Evolutionary conservation across 2,888 invertebrate species (phyloP).

Genomic region (Agrilus biguttatus): DNA sequence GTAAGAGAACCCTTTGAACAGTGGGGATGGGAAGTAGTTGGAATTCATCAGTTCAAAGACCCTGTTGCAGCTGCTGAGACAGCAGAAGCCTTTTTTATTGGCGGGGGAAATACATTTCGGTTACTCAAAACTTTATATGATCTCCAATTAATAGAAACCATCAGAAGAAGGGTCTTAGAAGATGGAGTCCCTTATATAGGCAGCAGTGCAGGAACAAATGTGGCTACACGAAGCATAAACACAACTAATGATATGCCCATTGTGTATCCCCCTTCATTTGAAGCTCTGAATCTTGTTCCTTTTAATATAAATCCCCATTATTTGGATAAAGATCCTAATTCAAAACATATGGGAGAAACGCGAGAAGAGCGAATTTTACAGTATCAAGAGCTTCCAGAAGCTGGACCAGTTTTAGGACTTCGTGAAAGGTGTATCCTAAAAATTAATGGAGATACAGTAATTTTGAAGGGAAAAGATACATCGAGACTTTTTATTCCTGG

Average conservation of each 20-base stretch:
- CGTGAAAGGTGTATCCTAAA: conserved; percentile 55
- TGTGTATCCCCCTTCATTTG: conserved; percentile 57
- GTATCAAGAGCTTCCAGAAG: conserved; percentile 45
- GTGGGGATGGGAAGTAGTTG: conserved; percentile 52
- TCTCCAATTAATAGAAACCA: conserved; percentile 44
- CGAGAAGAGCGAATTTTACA: conserved; percentile 58
- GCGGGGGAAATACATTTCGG: conserved; percentile 71
- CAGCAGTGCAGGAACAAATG: conserved; percentile 44
- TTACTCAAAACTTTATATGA: conserved; percentile 58
- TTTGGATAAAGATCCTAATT: conserved; percentile 44
- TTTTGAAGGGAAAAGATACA: conserved; percentile 45
- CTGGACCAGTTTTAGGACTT: conserved; percentile 51
- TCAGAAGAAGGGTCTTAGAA: conserved; percentile 45
- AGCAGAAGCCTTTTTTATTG: conserved; percentile 60
- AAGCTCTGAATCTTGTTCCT: conserved; percentile 56
- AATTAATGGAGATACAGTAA: conserved; percentile 42
- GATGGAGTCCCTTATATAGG: conserved; percentile 20
- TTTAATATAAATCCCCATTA: conserved; percentile 83
- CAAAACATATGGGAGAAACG: conserved; percentile 65
- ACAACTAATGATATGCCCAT: conserved; percentile 87
- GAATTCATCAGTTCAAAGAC: conserved; percentile 47
- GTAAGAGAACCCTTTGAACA: conserved; percentile 42
- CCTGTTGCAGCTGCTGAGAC: conserved; percentile 40
- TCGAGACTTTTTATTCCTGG: conserved; percentile 47
- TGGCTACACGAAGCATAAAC: conserved; percentile 62